These are phyloP conservation scores for Eonycteris spelaea DNA, from an alignment of 2,113 vertebrate species.

Conservation along the genomic window DNA sequence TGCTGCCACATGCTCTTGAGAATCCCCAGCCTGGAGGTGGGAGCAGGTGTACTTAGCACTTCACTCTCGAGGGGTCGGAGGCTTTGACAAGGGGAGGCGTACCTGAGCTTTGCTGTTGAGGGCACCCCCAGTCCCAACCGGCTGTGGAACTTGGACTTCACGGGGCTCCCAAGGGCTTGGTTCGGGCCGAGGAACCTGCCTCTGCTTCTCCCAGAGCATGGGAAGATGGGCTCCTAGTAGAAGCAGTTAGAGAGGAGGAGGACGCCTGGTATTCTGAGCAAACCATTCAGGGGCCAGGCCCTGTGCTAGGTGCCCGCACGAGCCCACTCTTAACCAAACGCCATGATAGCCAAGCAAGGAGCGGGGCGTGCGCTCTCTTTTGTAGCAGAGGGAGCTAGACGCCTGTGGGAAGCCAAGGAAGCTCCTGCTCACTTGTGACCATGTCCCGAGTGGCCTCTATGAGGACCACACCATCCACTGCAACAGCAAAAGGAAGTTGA, in stretches of 20 bases:
- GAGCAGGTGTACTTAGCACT: neutral
- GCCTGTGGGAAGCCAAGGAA: neutral
- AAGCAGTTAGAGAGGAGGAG: neutral
- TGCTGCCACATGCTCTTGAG: neutral
- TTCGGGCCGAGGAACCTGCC: neutral
- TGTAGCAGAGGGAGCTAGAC: neutral
- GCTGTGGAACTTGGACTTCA: rapidly evolving
- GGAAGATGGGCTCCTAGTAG: neutral
- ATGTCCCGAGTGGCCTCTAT: neutral
- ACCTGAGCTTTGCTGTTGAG: neutral
- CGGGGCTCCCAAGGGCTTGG: neutral
- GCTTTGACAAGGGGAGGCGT: neutral
- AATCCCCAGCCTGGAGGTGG: neutral
- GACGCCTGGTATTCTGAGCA: neutral
- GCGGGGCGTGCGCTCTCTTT: neutral
- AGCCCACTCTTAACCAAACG: rapidly evolving
- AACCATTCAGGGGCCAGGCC: neutral
- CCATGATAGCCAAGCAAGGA: neutral
- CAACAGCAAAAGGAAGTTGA: neutral
- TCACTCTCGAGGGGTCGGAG: neutral
- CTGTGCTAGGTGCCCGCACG: rapidly evolving
- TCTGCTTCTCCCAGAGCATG: neutral
- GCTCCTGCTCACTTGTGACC: neutral
- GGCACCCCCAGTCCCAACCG: no score
- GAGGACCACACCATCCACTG: neutral